These are phyloP conservation scores for Mionectes macconnelli DNA, from an alignment of 2,113 vertebrate species.

Conservation along the genomic window DNA sequence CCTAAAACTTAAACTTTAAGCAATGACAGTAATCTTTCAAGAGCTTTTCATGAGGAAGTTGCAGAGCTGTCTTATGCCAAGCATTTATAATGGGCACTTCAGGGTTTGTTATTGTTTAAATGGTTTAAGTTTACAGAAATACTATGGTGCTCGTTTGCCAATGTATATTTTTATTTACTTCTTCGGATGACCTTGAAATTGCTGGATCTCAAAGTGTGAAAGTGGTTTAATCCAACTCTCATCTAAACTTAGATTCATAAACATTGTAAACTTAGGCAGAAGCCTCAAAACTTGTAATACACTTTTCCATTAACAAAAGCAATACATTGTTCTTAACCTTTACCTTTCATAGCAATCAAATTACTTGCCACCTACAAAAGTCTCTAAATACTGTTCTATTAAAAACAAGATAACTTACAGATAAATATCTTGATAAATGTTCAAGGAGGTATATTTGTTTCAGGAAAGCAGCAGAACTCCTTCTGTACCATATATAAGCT, in stretches of 20 bases:
- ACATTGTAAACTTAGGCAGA: rapidly evolving
- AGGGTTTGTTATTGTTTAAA: neutral
- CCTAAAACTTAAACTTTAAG: neutral
- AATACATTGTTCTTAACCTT: neutral
- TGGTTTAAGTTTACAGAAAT: neutral
- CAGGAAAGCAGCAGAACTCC: neutral
- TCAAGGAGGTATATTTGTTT: neutral
- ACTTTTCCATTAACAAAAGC: neutral
- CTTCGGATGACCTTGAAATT: neutral
- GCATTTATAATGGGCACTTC: neutral
- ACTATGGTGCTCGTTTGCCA: neutral
- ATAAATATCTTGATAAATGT: neutral
- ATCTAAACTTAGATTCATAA: neutral
- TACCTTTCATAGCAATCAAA: neutral
- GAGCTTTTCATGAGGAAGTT: neutral
- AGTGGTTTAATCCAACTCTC: neutral
- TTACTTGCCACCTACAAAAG: neutral
- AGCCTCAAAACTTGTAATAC: neutral
- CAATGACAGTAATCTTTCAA: neutral
- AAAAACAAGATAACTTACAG: neutral
- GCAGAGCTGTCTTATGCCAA: neutral
- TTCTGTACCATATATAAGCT: conserved; percentile 23
- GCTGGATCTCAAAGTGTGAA: neutral
- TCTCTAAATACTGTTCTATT: neutral
- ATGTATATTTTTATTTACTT: neutral